These are phyloP conservation scores for Bacillus rossius DNA, from an alignment of 1,140 invertebrate species.

Conservation along the genomic window DNA sequence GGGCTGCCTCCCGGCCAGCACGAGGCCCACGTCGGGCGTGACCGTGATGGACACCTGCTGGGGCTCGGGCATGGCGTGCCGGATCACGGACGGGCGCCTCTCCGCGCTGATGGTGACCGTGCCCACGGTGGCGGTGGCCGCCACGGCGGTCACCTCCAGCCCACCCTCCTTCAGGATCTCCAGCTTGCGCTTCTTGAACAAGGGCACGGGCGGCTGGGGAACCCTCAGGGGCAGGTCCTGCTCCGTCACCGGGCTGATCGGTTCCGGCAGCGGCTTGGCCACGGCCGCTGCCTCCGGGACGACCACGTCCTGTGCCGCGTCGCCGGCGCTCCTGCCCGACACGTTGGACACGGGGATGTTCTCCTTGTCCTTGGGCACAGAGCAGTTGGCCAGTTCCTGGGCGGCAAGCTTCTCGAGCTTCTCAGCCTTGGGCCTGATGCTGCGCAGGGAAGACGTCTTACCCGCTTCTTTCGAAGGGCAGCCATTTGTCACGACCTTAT, in stretches of 20 bases:
- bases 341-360: conserved; percentile 42
- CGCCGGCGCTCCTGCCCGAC: background rate
- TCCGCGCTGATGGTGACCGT: conserved; percentile 24
- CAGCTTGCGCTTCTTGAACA: conserved; percentile 60
- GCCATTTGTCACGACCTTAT: background rate
- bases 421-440: conserved; percentile 55
- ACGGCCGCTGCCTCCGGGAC: background rate
- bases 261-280: conserved; percentile 11
- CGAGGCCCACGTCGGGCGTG: conserved; percentile 46
- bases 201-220: conserved; percentile 2
- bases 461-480: conserved; percentile 24
- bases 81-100: conserved; percentile 35
- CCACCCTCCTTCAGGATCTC: conserved; percentile 67
- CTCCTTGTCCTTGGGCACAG: conserved; percentile 45
- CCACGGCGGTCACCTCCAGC: conserved; percentile 61
- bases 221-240: background rate
- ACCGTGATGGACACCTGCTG: conserved; percentile 45
- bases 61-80: conserved; percentile 9
- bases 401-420: conserved; percentile 37
- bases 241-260: conserved; percentile 18
- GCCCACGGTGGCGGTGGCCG: conserved; percentile 28
- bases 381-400: conserved; percentile 31
- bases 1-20: conserved; percentile 28
- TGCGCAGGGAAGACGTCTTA: conserved; percentile 50
- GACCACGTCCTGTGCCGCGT: background rate